Evolutionary conservation across 2,113 vertebrate species (phyloP), one percentile per base, ranked within the genome.

Genomic region (Dolichotis patagonum): DNA sequence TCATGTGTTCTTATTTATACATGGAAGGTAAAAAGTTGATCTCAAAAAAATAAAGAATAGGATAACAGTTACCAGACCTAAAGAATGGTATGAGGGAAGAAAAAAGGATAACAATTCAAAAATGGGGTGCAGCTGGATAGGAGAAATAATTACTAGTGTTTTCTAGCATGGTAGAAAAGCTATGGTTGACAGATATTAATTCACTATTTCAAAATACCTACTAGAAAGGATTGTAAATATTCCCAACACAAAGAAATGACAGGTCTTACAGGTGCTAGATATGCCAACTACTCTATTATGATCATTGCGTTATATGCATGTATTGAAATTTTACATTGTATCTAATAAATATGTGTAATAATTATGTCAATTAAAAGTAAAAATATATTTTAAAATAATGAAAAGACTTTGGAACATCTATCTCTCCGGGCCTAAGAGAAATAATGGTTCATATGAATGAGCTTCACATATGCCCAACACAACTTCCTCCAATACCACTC

Each of bases 341-440:
- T 5, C 41, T 30, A 63, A 35, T 35, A 63, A 65, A 63, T 46
- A 85, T 32, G 28, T 85, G 26, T 46, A 77, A 65, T 65, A 65
- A 63, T 63, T 85, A 49, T 24, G 8, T 22, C 83, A 85, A 49
- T 60, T 49, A 85, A 65, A 85, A 65, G 28, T 63, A 63, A 84
- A 62, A 30, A 84, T 83, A 62, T 24, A 35, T 49, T 52, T 80
- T 32, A 65, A 85, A 83, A 83, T 83, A 58, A 38, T 63, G 58
- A 67, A 58, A 81, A 94, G 46, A 85, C 8, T 90, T 96, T 49
- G 62, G 24, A 71, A 63, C 26, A 85, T 81, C 10, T 67, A 14
- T 90, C 90, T 87, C 58, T 91, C 69, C 85, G 49, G 84, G 56
- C 7, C 30, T 88, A 67, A 80, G 83, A 95, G 62, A 91, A 88